Evolutionary conservation across 2,888 invertebrate genomes (phyloP), one percentile per base, ranked within the genome.

Genomic region (Stegophylla sp.): DNA sequence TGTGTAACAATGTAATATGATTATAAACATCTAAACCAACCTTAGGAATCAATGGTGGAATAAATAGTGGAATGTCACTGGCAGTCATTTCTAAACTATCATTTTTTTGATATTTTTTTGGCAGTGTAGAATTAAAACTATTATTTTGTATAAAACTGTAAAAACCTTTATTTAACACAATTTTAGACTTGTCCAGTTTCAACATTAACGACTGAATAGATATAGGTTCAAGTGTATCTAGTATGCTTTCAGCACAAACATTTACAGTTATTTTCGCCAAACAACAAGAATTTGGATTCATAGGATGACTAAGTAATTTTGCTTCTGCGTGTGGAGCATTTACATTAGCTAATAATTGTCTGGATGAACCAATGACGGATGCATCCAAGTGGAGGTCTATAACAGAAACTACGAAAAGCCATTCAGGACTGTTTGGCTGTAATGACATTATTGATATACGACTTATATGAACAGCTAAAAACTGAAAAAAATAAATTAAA

Each of bases 401-500:
- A 0, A 93, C 92, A 3, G 91, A 91, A 3, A 91, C 91, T 84
- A 92, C 92, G 3, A 93, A 87, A 34, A 92, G 88, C 90, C 91
- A 93, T 12, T 91, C 91, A 28, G 91, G 91, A 69, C 90, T 90
- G 82, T 90, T 88, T 85, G 90, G 88, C 86, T 91, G 86, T 86
- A 93, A 88, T 81, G 91, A 87, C 85, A 90, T 89, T 48, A 90
- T 89, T 9, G 90, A 91, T 84, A 92, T 88, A 85, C 94, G 92
- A 85, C 92, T 92, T 77, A 95, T 89, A 85, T 94, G 93, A 26
- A 95, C 90, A 15, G 94, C 94, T 91, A 94, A 93, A 86, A 95
- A 95, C 93, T 95, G 86, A 59, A 86, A 85, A 82, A 82, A 66
- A 67, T 34, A 72, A 41, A 34, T 67, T 34, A 56, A 61, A 59